phyloP scores from a whole-genome alignment of 2,888 invertebrate species.

The Melikaiella ostensackeni region DNA sequence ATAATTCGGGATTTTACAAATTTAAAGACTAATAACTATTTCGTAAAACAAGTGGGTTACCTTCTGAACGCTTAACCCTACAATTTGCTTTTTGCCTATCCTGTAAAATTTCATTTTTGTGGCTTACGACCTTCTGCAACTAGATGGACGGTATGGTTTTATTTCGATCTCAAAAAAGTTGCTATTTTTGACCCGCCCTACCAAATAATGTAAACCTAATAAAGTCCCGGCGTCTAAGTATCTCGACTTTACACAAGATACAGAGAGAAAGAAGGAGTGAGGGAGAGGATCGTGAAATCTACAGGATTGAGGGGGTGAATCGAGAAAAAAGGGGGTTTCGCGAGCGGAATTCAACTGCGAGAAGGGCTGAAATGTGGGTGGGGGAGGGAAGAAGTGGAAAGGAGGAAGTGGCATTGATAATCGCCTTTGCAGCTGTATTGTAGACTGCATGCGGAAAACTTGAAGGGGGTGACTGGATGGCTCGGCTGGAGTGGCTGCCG shows the following conservation, averaged over 20 bases:
- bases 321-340: slow-evolving; percentile 1
- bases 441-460: slow-evolving; percentile 49
- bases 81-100: no score
- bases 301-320: slow-evolving; percentile 29
- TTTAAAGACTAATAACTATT: no score
- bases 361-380: not conserved
- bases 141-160: no score
- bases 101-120: no score
- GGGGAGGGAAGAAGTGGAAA: slow-evolving; percentile 22
- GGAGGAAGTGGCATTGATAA: slow-evolving; percentile 51
- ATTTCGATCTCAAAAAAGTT: no score
- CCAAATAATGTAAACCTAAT: no score
- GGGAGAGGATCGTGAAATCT: not conserved
- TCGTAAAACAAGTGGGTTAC: no score
- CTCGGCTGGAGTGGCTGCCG: slow-evolving; percentile 36
- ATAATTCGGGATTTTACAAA: no score
- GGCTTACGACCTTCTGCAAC: no score
- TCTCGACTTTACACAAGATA: slow-evolving; percentile 10
- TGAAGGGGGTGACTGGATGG: slow-evolving; percentile 45
- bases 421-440: slow-evolving; percentile 50
- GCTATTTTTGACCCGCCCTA: no score
- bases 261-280: slow-evolving; percentile 27
- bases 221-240: not conserved
- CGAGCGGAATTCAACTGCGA: not conserved
- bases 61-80: no score